phyloP scores from a whole-genome alignment of 2,113 vertebrate species.

The Ranitomeya imitator region DNA sequence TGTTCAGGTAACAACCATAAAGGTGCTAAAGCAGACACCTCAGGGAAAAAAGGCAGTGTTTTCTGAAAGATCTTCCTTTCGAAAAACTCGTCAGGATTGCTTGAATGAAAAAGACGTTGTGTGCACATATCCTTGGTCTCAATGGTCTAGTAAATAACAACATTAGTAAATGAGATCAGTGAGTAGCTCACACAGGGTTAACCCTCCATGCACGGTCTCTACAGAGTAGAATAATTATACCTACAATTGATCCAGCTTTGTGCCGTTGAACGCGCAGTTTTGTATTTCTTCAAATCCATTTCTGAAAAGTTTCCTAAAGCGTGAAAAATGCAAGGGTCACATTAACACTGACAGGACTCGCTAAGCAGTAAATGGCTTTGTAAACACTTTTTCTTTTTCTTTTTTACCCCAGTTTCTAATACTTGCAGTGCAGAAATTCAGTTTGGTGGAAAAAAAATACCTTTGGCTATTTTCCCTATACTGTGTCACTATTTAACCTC shows the following conservation, averaged over 20 bases:
- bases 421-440: not conserved
- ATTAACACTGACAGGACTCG: not conserved
- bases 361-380: not conserved
- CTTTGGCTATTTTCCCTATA: not conserved
- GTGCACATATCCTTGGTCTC: too few relatives aligned
- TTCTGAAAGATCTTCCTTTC: too few relatives aligned
- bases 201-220: not conserved
- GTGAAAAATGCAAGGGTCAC: not conserved
- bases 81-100: too few relatives aligned
- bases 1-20: too few relatives aligned
- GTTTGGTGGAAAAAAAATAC: not conserved
- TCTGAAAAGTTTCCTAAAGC: conserved; percentile 81
- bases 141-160: too few relatives aligned
- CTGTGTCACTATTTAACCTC: too few relatives aligned
- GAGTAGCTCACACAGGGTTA: not conserved
- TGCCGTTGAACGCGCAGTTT: conserved; percentile 87
- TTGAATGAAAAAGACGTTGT: too few relatives aligned
- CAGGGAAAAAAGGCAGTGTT: too few relatives aligned
- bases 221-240: conserved; percentile 60
- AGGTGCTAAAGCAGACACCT: too few relatives aligned
- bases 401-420: not conserved
- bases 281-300: conserved; percentile 89
- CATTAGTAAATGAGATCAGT: not conserved
- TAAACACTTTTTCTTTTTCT: not conserved
- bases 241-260: conserved; percentile 86